Evolutionary conservation across 2,888 invertebrate species (phyloP).

Genomic region (Anoncus sp.): DNA sequence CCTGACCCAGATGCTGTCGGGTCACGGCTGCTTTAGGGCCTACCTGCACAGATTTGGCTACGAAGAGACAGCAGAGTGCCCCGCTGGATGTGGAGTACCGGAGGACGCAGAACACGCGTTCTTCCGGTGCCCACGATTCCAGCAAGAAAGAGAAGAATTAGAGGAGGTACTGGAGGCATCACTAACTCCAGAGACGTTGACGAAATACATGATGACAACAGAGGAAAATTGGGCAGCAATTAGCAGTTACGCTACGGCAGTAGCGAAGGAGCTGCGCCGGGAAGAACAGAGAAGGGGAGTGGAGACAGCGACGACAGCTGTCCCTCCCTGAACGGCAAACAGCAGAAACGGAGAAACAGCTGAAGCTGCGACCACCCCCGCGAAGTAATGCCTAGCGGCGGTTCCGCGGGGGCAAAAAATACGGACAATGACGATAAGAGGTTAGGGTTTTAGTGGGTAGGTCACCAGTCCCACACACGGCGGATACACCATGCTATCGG

Average conservation of each 20-base stretch:
- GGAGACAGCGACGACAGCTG: too few relatives aligned
- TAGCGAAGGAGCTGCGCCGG: constrained; percentile 11
- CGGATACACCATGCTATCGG: too few relatives aligned
- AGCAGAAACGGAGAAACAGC: background rate
- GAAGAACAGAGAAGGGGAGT: too few relatives aligned
- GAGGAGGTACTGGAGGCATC: constrained; percentile 5
- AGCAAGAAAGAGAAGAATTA: constrained; percentile 4
- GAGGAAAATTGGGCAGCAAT: constrained; percentile 25
- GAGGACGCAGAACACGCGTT: constrained; percentile 34
- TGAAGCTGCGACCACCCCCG: background rate
- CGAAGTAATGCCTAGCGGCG: constrained; percentile 20
- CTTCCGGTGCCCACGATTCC: constrained; percentile 17
- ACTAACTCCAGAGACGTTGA: background rate
- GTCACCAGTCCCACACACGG: constrained; percentile 18
- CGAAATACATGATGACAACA: constrained; percentile 20
- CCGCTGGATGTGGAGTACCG: constrained; percentile 18
- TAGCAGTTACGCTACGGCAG: constrained; percentile 27
- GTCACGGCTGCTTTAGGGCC: constrained; percentile 1
- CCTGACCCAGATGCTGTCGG: constrained; percentile 24
- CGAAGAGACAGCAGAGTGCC: constrained; percentile 36
- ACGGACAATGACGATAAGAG: background rate
- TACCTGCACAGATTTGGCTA: constrained; percentile 20
- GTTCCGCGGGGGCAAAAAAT: constrained; percentile 25
- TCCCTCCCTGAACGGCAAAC: too few relatives aligned
- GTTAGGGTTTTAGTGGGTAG: constrained; percentile 21